A percentile compares a stretch with the other conserved stretches of the same genome.
These are phyloP conservation scores for Mystacides longicornis DNA, from an alignment of 2,888 invertebrate species.

Conservation along the genomic window DNA sequence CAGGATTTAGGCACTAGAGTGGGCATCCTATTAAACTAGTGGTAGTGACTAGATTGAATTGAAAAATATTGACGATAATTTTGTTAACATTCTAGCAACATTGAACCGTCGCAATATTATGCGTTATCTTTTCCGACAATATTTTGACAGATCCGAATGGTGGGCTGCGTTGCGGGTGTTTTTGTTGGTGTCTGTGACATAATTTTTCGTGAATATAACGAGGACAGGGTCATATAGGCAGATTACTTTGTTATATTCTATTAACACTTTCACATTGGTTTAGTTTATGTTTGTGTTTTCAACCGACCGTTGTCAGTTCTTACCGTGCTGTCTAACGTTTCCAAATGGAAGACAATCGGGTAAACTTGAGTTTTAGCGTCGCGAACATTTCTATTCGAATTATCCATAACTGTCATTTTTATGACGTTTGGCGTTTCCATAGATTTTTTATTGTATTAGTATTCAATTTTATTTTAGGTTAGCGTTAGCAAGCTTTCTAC, in stretches of 20 bases:
- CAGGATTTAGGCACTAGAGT: too few species aligned
- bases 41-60: too few species aligned
- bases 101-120: too few species aligned
- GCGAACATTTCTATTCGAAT: too few species aligned
- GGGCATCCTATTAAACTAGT: too few species aligned
- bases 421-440: too few species aligned
- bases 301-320: constrained; percentile 4
- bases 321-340: neutral
- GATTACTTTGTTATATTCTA: constrained; percentile 11
- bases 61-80: too few species aligned
- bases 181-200: constrained; percentile 18
- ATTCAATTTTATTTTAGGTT: too few species aligned
- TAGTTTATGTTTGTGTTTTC: constrained; percentile 4
- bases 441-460: too few species aligned
- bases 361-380: constrained; percentile 11
- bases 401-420: too few species aligned
- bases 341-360: constrained; percentile 13
- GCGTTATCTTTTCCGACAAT: neutral
- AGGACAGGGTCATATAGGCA: constrained; percentile 20
- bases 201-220: constrained; percentile 22
- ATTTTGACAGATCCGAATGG: neutral
- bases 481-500: too few species aligned
- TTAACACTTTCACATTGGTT: constrained; percentile 22
- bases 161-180: constrained; percentile 10
- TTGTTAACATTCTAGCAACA: too few species aligned